Percentiles rank a stretch among this genome's conserved stretches.
Evolutionary conservation across 2,888 invertebrate genomes (phyloP).

Genomic region (Euphydryas editha): DNA sequence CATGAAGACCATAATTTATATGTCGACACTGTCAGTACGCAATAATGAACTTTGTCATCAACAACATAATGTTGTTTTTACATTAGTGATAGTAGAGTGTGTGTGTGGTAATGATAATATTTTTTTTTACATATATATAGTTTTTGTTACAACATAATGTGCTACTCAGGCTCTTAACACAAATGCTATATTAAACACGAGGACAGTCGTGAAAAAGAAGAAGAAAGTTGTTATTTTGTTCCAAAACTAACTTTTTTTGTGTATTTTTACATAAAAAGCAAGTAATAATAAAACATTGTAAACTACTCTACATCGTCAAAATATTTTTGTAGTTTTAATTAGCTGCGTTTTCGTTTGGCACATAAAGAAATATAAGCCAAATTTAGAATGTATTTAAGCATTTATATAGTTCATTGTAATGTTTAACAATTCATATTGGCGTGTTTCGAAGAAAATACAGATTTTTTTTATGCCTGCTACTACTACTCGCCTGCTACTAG

Average conservation of each 20-base stretch:
- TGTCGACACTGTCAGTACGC: not conserved
- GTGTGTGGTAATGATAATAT: conserved; percentile 29
- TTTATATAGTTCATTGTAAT: not conserved
- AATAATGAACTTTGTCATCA: conserved; percentile 14
- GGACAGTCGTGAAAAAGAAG: not conserved
- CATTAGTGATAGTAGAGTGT: not conserved
- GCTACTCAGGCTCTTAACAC: not conserved
- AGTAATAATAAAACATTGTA: not conserved
- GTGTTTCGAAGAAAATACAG: not conserved
- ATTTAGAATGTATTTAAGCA: too few species aligned
- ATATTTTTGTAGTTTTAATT: not conserved
- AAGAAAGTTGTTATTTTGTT: not conserved
- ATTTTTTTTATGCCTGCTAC: not conserved
- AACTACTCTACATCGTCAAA: not conserved
- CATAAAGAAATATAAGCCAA: not conserved
- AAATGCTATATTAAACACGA: conserved; percentile 5
- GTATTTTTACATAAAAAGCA: not conserved
- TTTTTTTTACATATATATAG: too few species aligned
- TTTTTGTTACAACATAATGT: conserved; percentile 16
- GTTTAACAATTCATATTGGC: not conserved
- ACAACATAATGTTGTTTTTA: conserved; percentile 2
- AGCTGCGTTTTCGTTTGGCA: not conserved
- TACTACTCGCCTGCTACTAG: not conserved
- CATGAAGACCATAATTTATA: conserved; percentile 17
- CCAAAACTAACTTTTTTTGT: not conserved